Conservation (phyloP, 2,113 vertebrate species). For the Myanophis thanlyinensis region DNA sequence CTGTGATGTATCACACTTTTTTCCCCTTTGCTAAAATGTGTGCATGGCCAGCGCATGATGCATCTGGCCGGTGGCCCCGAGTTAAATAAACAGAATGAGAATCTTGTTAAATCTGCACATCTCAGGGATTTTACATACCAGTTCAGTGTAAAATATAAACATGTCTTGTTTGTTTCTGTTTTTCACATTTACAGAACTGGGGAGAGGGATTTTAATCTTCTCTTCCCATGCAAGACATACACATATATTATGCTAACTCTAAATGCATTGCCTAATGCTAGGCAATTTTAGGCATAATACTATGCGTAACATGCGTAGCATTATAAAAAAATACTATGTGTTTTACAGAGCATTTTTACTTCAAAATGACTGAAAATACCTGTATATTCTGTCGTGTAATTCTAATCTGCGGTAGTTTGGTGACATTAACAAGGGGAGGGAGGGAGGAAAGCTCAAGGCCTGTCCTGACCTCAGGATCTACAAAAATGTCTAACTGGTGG, state of each 20-base stretch:
- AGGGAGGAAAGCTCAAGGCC: not conserved
- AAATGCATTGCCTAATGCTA: not conserved
- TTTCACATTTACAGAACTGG: not conserved
- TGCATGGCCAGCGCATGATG: too few species aligned
- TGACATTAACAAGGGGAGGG: not conserved
- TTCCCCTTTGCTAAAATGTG: too few species aligned
- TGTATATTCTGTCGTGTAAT: not conserved
- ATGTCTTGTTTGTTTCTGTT: not conserved
- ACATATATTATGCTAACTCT: not conserved
- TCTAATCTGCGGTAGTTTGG: not conserved
- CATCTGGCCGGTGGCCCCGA: too few species aligned
- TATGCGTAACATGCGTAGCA: not conserved
- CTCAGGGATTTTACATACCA: not conserved
- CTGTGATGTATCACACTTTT: too few species aligned
- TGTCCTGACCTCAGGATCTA: not conserved
- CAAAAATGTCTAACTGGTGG: constrained; percentile 12
- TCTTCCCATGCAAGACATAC: not conserved
- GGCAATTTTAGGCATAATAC: too few species aligned
- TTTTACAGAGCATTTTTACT: not conserved
- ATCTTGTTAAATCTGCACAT: not conserved
- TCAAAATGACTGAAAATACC: not conserved
- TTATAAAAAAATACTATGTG: not conserved
- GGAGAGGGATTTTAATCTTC: not conserved
- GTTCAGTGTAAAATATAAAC: not conserved
- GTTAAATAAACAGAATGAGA: not conserved